Conservation (phyloP, 2,797 vertebrate genomes). For the Peromyscus aztecus region DNA sequence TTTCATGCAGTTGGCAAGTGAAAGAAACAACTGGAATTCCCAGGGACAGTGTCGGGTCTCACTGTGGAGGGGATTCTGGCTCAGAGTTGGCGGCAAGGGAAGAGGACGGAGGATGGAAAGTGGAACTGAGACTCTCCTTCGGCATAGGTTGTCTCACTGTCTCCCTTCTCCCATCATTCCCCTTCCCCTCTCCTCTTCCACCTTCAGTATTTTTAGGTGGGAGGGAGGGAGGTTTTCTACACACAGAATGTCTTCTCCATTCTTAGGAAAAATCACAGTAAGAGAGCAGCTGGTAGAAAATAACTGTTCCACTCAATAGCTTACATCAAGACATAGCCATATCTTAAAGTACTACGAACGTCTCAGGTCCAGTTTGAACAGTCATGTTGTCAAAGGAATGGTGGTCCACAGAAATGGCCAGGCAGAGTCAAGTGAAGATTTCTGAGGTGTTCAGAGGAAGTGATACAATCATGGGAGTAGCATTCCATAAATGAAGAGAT, state of each 20-base stretch:
- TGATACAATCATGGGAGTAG: neutral
- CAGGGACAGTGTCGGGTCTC: neutral
- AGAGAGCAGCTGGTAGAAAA: neutral
- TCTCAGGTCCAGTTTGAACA: neutral
- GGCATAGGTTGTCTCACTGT: neutral
- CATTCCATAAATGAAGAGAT: neutral
- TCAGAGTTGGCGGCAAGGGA: neutral
- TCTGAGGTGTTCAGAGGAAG: neutral
- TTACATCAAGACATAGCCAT: neutral
- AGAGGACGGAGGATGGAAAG: neutral
- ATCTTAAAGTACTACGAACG: neutral
- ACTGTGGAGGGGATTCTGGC: neutral
- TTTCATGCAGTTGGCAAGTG: neutral
- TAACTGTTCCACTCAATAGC: neutral
- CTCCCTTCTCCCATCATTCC: neutral
- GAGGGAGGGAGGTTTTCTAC: neutral
- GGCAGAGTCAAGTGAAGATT: neutral
- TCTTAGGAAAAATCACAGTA: neutral
- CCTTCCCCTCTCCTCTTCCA: neutral
- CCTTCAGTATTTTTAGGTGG: neutral
- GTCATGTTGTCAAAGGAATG: neutral
- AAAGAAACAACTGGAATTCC: neutral
- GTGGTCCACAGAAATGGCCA: neutral
- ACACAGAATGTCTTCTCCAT: neutral
- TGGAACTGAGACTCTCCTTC: neutral